Percentiles rank a stretch among this genome's conserved stretches.
phyloP scores from a whole-genome alignment of 2,113 vertebrate species.

The Macheiramphus alcinus region DNA sequence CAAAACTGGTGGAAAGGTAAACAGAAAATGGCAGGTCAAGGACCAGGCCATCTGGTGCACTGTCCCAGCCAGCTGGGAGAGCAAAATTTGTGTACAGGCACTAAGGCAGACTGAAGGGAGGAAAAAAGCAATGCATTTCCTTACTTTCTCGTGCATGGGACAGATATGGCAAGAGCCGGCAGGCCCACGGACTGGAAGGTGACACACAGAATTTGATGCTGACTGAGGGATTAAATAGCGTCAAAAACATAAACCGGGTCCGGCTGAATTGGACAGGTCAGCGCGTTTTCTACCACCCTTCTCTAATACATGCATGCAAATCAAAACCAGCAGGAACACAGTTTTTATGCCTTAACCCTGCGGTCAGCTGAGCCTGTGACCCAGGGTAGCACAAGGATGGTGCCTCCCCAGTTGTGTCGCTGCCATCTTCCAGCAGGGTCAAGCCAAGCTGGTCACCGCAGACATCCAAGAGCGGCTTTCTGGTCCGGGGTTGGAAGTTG shows the following conservation, averaged over 20 bases:
- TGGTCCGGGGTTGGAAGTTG: neutral
- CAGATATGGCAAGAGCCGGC: accelerated
- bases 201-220: neutral
- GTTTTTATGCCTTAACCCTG: neutral
- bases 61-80: accelerated
- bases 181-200: neutral
- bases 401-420: accelerated
- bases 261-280: neutral
- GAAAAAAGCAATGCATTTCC: neutral
- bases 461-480: accelerated
- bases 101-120: neutral
- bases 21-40: neutral
- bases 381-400: accelerated
- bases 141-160: neutral
- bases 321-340: neutral
- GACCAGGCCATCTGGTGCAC: too few relatives aligned
- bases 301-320: neutral
- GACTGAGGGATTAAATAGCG: neutral
- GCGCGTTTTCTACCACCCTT: neutral
- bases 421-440: neutral
- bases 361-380: neutral
- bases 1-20: neutral
- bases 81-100: neutral
- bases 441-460: accelerated
- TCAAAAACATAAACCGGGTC: neutral